A percentile compares a stretch with the other conserved stretches of the same genome.
These are phyloP conservation scores for Glyphotaelius pellucidus DNA, from an alignment of 2,888 invertebrate genomes.

Conservation along the genomic window DNA sequence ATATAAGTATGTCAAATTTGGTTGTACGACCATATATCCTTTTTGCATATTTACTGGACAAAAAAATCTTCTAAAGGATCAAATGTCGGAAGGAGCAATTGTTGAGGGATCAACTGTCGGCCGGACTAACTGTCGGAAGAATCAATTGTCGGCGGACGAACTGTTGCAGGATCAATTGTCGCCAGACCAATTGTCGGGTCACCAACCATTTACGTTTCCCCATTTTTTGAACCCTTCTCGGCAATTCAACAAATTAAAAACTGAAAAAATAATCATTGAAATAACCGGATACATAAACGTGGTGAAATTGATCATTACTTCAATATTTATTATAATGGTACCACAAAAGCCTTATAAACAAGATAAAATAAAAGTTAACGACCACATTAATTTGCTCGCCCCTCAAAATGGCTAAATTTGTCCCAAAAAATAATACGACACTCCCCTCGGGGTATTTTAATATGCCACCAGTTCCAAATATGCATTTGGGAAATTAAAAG, in stretches of 20 bases:
- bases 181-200: too few species aligned
- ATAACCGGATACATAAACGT: background rate
- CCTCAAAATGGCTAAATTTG: background rate
- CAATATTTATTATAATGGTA: background rate
- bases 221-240: background rate
- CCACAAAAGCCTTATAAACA: background rate
- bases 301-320: background rate
- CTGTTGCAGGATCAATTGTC: too few species aligned
- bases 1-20: too few species aligned
- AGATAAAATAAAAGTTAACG: slow-evolving; percentile 2
- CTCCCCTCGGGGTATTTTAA: background rate
- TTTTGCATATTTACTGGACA: too few species aligned
- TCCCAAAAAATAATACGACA: background rate
- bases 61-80: too few species aligned
- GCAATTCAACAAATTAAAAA: background rate
- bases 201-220: background rate
- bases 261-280: background rate
- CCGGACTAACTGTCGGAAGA: too few species aligned
- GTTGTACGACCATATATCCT: too few species aligned
- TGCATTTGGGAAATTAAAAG: background rate
- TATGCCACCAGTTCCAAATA: background rate
- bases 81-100: too few species aligned
- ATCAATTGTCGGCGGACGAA: too few species aligned
- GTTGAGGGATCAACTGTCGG: too few species aligned
- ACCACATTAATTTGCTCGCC: background rate